Evolutionary conservation across 2,113 vertebrate species (phyloP), one percentile per base, ranked within the genome.

Genomic region (Cygnus atratus): DNA sequence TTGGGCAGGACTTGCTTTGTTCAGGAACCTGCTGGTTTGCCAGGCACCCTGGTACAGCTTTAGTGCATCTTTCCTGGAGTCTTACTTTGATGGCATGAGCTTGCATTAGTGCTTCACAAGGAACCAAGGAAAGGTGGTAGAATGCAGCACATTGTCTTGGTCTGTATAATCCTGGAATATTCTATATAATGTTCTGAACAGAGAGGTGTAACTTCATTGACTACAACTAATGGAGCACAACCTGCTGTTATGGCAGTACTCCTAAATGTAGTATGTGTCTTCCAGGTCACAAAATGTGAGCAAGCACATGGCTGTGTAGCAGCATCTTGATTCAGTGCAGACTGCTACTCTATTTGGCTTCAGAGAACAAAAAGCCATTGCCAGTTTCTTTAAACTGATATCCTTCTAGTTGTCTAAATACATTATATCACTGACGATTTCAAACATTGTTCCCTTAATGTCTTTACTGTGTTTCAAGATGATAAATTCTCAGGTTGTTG

Each of bases 91-190:
- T 16, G 43, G 43, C 31, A 41, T 46, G 31, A 46, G 31, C 31
- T 33, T 67, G 41, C 13, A 10, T 44, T 44, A 67, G 29, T 21
- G 41, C 20, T 67, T 46, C 31, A n/a, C 29, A 67, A 67, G 1
- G 63, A 70, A 57, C 31, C 29, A 61, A 81, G 21, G 24, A 57
- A 76, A 77, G 6, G 21, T 55, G 35, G 25, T 33, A 61, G 20
- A 54, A 39, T 12, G 35, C 1, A 26, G 10, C 2, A 16, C 0
- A 0, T 43, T 1, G 2, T 24, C 33, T 86, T 68, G 19, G 10
- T 84, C 24, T 85, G 1, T 59, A 65, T 79, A 57, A 43, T 74
- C 44, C 48, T 65, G 52, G 28, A 57, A 57, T 57, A 57, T 18
- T 57, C 29, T 85, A 1, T 57, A 66, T 76, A 52, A 39, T 71